phyloP scores from a whole-genome alignment of 2,797 vertebrate genomes.

The Xenops minutus region DNA sequence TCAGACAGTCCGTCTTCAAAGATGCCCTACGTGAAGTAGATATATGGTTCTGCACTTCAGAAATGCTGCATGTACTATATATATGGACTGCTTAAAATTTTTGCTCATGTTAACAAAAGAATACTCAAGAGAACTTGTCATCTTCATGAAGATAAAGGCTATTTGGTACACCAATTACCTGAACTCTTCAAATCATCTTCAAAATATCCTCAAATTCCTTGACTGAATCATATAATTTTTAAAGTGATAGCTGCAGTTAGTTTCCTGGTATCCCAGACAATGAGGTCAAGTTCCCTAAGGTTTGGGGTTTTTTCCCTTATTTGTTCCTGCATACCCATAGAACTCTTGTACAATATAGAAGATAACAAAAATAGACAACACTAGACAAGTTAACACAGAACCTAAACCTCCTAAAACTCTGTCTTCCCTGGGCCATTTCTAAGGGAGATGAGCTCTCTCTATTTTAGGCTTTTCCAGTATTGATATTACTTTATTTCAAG shows the following conservation, averaged over 20 bases:
- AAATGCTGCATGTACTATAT: not conserved
- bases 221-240: not conserved
- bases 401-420: not conserved
- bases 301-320: not conserved
- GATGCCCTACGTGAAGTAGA: not conserved
- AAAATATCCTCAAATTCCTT: not conserved
- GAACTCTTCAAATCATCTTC: not conserved
- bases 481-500: not conserved
- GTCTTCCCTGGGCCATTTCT: not conserved
- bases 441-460: not conserved
- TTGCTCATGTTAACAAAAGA: not conserved
- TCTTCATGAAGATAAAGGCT: not conserved
- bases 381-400: not conserved
- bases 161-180: not conserved
- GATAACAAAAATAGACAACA: not conserved
- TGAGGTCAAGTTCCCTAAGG: not conserved
- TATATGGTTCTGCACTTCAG: not conserved
- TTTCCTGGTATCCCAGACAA: not conserved
- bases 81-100: not conserved
- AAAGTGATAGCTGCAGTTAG: not conserved
- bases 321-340: not conserved
- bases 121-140: not conserved
- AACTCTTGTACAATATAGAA: not conserved
- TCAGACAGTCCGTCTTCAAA: not conserved
- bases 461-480: not conserved